Evolutionary conservation across 2,113 vertebrate genomes (phyloP).

Genomic region (Lamprotornis superbus): DNA sequence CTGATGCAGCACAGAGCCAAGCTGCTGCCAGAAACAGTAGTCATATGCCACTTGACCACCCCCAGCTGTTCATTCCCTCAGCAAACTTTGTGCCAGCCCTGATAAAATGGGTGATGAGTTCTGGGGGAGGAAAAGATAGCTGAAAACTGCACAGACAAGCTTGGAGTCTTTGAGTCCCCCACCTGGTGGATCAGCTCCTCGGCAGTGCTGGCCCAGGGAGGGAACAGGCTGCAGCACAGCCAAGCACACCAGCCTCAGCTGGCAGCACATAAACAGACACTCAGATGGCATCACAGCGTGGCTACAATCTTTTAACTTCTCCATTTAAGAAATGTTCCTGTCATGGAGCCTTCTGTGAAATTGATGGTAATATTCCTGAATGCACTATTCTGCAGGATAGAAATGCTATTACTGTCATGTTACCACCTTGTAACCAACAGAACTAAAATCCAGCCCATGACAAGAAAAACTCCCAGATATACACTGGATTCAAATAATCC

Average conservation of each 20-base stretch:
- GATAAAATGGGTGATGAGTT: background rate
- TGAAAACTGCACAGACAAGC: background rate
- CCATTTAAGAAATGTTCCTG: background rate
- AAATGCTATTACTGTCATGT: background rate
- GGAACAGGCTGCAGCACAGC: background rate
- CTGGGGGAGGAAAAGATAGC: background rate
- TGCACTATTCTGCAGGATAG: background rate
- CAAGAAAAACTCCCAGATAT: background rate
- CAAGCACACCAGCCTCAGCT: background rate
- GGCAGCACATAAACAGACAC: background rate
- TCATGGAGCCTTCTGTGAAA: background rate
- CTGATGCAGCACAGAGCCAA: background rate
- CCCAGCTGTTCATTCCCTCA: background rate
- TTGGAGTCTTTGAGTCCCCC: background rate
- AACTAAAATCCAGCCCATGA: background rate
- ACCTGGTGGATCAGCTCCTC: background rate
- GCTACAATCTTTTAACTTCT: background rate
- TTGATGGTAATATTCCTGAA: background rate
- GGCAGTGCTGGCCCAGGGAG: background rate
- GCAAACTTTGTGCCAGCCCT: background rate
- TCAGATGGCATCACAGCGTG: background rate
- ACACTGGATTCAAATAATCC: background rate
- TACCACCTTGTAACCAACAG: background rate
- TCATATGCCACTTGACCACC: background rate
- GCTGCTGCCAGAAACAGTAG: background rate